phyloP scores from a whole-genome alignment of 1,140 invertebrate species.

The Thaumetopoea pityocampa region DNA sequence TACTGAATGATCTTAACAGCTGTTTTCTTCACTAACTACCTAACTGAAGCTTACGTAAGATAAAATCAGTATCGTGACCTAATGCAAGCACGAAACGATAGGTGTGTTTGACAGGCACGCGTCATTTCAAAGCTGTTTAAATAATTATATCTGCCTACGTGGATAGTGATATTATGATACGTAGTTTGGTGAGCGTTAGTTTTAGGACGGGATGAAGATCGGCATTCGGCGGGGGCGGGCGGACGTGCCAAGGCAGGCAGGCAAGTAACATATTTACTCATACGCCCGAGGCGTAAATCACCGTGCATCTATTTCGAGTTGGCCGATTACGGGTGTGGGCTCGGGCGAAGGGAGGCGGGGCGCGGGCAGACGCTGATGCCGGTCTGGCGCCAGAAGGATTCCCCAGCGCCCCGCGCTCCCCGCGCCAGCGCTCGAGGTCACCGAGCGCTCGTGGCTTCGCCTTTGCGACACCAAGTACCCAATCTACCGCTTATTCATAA shows the following conservation, averaged over 20 bases:
- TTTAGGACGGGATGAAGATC: constrained; percentile 30
- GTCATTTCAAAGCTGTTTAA: too few relatives aligned
- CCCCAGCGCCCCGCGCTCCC: constrained; percentile 66
- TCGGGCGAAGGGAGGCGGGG: constrained; percentile 37
- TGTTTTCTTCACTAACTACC: background rate
- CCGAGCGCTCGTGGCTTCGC: constrained; percentile 43
- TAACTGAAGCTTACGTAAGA: background rate
- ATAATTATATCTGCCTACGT: too few relatives aligned
- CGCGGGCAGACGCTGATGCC: constrained; percentile 64
- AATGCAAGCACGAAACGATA: too few relatives aligned
- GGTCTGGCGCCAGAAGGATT: constrained; percentile 76
- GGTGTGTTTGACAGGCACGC: background rate
- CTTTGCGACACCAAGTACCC: constrained; percentile 34
- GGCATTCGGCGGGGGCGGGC: constrained; percentile 54
- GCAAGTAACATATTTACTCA: constrained; percentile 70
- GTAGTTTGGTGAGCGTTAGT: constrained; percentile 19
- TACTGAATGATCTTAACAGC: background rate
- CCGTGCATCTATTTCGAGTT: constrained; percentile 72
- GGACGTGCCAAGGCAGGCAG: constrained; percentile 67
- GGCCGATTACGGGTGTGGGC: constrained; percentile 37
- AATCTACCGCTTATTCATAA: constrained; percentile 24
- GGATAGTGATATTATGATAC: background rate
- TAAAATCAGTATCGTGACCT: background rate
- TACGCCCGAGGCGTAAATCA: constrained; percentile 71
- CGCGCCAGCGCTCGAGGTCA: constrained; percentile 44